Base-by-base conservation (phyloP, 2,797 vertebrate genomes). In the Diplodus sargus region DNA sequence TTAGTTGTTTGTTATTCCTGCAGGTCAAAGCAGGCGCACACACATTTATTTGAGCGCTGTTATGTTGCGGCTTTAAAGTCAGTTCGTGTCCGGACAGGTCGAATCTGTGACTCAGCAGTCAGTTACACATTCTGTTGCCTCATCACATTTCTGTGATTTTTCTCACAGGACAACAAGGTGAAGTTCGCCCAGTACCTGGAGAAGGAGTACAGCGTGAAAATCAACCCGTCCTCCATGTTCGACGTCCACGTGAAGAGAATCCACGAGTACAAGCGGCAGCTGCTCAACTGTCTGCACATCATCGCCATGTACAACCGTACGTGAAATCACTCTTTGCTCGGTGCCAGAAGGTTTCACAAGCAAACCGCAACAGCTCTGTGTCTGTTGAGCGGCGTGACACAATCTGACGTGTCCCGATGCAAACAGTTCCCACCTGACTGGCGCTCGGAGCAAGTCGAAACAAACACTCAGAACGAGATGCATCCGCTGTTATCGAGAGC, bases 181-280 rank as follows among this genome's bases (percentile, higher is more conserved):
- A 99, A 99, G 88, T 99, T 99, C 0, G 93, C 95, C 0, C 96
- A 96, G 70, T 96, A 95, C 90, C 93, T 99, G 94, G 97, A 99
- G 93, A 95, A 93, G 7, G 95, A 97, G 78, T 99, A 98, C 92
- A 87, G 93, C 25, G 96, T 99, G 89, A 95, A 97, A 82, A 96
- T 99, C 81, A 98, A 99, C 91, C 95, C 96, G 0, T 91, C 96
- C 8, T 99, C 98, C 92, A 97, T 99, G 95, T 99, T 99, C 13
- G 98, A 99, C 0, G 97, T 99, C 63, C 98, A 99, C 0, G 97
- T 99, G 83, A 99, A 99, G 89, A 94, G 98, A 81, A 99, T 99
- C 88, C 98, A 99, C 0, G 98, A 99, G 92, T 99, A 99, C 92
- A 99, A 99, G 88, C 92, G 98, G 15, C 98, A 99, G 93, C 92